Base-by-base conservation (phyloP, 1,140 invertebrate genomes). In the Calephelis virginiensis region DNA sequence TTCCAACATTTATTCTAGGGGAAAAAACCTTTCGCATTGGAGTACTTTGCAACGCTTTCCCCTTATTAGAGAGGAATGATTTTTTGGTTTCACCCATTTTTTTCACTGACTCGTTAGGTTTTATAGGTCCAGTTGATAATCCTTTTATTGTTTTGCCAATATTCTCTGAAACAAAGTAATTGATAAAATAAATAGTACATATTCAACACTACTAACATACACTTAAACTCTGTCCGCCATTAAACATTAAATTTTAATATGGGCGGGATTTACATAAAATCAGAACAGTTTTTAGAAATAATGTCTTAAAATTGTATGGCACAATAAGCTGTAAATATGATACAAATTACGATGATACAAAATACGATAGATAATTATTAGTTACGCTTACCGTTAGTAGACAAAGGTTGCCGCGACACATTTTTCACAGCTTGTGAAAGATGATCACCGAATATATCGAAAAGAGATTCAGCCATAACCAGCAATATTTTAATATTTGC, bases 391-490 rank as follows among this genome's bases (percentile, higher is more conserved):
- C 88, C 88, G 49, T 81, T 86, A 53, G 85, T 86, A 6, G 63
- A 73, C 12, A 89, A 50, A 7, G 86, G 86, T 69, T 90, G 88
- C 49, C 85, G 81, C 11, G 76, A 61, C 50, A 88, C 75, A 82
- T 82, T 86, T 74, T 81, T 86, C 59, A 74, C 62, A 8, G 74
- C 61, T 66, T 86, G 82, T 12, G 76, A 78, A 4, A 85, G 28
- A 56, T 80, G 77, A 69, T 89, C 86, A 9, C 88, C 88, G 66
- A 91, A 91, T 65, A 91, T 91, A 76, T 88, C 78, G 63, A 89
- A 91, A 12, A 91, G 75, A 8, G 85, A 85, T 43, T 91, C 87
- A 64, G 79, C 78, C 89, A 91, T 91, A 43, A 8, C 7, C 11
- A 63, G 59, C 14, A n/a, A 43, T 43, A 50, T 40, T 61, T 11